These are phyloP conservation scores for Cryptoprocta ferox DNA, from an alignment of 2,797 vertebrate genomes.

Conservation along the genomic window DNA sequence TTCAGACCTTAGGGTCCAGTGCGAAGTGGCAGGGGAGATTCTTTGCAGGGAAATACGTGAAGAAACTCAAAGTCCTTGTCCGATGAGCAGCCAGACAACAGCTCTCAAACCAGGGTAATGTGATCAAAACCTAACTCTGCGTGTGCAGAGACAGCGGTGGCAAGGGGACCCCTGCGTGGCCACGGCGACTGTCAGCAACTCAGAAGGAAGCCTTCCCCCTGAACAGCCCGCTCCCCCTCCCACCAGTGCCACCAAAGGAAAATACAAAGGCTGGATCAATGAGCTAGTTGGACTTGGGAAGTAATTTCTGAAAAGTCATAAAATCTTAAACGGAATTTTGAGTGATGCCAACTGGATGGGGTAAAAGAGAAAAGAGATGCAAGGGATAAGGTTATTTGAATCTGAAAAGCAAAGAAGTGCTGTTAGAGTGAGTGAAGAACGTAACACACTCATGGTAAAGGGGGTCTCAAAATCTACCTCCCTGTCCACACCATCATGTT, in stretches of 20 bases:
- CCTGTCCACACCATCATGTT: neutral
- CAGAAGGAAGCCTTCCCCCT: neutral
- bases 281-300: neutral
- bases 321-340: conserved; percentile 25
- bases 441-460: neutral
- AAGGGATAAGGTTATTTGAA: neutral
- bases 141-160: neutral
- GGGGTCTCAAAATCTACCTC: neutral
- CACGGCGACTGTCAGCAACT: neutral
- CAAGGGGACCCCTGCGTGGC: fast-evolving
- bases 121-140: neutral
- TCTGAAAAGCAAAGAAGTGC: neutral
- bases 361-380: neutral
- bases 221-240: neutral
- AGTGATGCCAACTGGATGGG: neutral
- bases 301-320: conserved; percentile 20
- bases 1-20: neutral
- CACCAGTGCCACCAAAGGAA: neutral
- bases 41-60: neutral
- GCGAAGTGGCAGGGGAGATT: neutral
- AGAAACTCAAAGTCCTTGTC: neutral
- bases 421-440: neutral
- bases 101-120: neutral
- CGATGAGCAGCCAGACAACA: neutral
- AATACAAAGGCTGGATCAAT: neutral